These are phyloP conservation scores for Acrobasis consociella DNA, from an alignment of 2,888 invertebrate species.

Conservation along the genomic window DNA sequence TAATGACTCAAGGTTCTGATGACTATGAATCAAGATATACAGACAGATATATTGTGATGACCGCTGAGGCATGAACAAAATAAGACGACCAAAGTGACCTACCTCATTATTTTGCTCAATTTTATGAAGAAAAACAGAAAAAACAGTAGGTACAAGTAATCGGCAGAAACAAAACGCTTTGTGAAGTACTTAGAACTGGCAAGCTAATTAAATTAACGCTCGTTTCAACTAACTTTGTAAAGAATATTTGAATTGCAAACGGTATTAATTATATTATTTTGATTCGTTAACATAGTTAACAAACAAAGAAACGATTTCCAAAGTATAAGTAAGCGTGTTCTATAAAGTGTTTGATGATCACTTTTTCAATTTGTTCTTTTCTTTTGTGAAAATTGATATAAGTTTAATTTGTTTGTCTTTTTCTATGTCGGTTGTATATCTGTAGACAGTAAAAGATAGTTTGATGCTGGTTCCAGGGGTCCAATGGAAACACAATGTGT, in stretches of 20 bases:
- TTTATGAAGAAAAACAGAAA: not conserved
- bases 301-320: slow-evolving; percentile 13
- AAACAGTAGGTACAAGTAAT: not conserved
- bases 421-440: no score
- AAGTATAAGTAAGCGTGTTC: not conserved
- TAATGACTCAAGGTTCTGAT: no score
- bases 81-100: no score
- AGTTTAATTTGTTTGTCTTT: not conserved
- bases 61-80: no score
- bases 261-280: slow-evolving; percentile 50
- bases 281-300: slow-evolving; percentile 29
- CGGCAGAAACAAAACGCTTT: slow-evolving; percentile 28
- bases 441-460: no score
- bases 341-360: not conserved
- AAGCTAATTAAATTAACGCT: slow-evolving; percentile 43
- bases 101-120: no score
- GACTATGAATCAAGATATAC: no score
- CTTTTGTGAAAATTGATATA: not conserved
- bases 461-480: no score
- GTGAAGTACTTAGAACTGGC: slow-evolving; percentile 27
- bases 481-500: no score
- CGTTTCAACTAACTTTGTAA: slow-evolving; percentile 41
- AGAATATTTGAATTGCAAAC: slow-evolving; percentile 55
- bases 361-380: not conserved
- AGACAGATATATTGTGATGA: no score